Evolutionary conservation across 2,797 vertebrate species (phyloP), one percentile per base, ranked within the genome.

Genomic region (Enoplosus armatus): DNA sequence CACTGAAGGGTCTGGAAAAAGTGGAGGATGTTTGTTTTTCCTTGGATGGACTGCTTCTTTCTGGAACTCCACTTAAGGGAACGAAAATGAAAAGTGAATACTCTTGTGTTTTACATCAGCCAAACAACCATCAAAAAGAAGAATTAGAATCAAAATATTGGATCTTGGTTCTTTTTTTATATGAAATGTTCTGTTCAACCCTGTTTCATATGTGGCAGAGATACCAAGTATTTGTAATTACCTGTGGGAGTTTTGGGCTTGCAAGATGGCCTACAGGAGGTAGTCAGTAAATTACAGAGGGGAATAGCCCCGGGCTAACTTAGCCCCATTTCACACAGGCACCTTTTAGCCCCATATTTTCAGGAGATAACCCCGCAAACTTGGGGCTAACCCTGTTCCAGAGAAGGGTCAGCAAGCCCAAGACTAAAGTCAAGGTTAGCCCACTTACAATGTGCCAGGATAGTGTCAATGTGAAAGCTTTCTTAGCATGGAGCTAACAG

Each of bases 11-110:
- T 50, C 16, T 39, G 55, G 20, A 76, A 71, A 65, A 78, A 53
- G 8, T 62, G 56, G 31, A 2, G 53, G 72, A 59, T 72, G 73
- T 71, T 72, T 82, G 73, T 37, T 84, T 82, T 79, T 81, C 65
- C 45, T 48, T 3, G 0, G 37, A 72, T 58, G 20, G 48, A 55
- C n/a, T 50, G n/a, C 37, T 73, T 66, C 60, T 75, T 61, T 65
- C 53, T 75, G 39, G 41, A 58, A 59, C 62, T 77, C 29, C 43
- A 65, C 56, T 60, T 37, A 16, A 37, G n/a, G 67, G 60, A 68
- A 66, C 69, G 58, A 68, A 74, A 74, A 75, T 24, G 35, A 63
- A 63, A 78, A 75, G 72, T 47, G 64, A 63, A 61, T n/a, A 8
- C 35, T 68, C 31, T 62, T 48, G 45, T 55, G 74, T 64, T 77